Conservation (phyloP, 2,888 invertebrate genomes). For the Cataglyphis altisquamis region DNA sequence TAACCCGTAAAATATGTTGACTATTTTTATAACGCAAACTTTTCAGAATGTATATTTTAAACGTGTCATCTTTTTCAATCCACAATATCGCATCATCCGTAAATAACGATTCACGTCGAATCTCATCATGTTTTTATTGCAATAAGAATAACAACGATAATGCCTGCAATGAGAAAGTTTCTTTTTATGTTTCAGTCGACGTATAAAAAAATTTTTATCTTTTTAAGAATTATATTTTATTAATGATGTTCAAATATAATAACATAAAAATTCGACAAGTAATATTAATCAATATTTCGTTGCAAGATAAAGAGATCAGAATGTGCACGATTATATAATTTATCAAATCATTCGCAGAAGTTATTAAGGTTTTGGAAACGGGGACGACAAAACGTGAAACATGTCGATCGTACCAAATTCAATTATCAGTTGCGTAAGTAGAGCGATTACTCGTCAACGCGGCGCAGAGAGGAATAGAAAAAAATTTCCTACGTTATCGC, state of each 20-base stretch:
- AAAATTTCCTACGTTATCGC: slow-evolving; percentile 39
- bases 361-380: neutral
- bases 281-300: neutral
- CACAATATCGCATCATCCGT: neutral
- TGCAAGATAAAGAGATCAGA: neutral
- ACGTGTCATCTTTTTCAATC: neutral
- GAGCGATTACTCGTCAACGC: neutral
- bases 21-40: neutral
- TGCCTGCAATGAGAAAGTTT: slow-evolving; percentile 42
- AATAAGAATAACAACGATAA: slow-evolving; percentile 62
- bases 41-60: neutral
- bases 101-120: slow-evolving; percentile 23
- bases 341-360: slow-evolving; percentile 21
- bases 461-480: neutral
- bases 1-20: neutral
- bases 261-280: neutral
- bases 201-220: slow-evolving; percentile 52
- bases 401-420: slow-evolving; percentile 16
- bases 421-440: slow-evolving; percentile 21
- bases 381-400: neutral
- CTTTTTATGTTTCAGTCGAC: slow-evolving; percentile 3
- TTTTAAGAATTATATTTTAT: neutral
- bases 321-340: neutral
- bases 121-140: slow-evolving; percentile 52
- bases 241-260: neutral